Conservation (phyloP, 1,140 invertebrate species). For the Mercenaria mercenaria region DNA sequence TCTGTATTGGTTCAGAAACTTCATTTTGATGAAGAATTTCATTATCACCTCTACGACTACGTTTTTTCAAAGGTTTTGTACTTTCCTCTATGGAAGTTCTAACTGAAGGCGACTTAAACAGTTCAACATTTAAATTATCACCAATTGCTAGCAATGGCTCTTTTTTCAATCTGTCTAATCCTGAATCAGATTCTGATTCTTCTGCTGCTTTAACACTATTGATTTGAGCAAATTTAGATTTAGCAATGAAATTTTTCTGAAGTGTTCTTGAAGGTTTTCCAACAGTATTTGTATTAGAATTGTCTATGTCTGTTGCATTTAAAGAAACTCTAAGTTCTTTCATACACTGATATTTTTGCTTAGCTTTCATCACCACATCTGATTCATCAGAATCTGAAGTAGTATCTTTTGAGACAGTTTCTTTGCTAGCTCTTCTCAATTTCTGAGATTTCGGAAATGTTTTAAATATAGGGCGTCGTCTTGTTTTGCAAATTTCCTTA, state of each 20-base stretch:
- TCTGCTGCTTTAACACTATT: background rate
- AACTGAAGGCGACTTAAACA: background rate
- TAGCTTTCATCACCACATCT: constrained; percentile 41
- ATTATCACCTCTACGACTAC: constrained; percentile 5
- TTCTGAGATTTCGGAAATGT: constrained; percentile 5
- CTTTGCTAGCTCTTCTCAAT: background rate
- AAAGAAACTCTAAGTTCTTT: constrained; percentile 58
- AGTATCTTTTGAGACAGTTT: background rate
- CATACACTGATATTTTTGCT: constrained; percentile 52
- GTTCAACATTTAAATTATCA: background rate
- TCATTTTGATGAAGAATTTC: background rate
- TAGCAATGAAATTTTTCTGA: constrained; percentile 37
- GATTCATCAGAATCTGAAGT: constrained; percentile 1
- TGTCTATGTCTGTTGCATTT: background rate
- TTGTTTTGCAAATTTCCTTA: constrained; percentile 5
- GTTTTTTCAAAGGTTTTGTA: constrained; percentile 45
- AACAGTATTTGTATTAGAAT: background rate
- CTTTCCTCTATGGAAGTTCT: constrained; percentile 24
- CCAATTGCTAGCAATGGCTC: background rate
- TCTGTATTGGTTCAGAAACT: background rate
- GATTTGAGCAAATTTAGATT: constrained; percentile 7
- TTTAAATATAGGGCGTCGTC: constrained; percentile 33
- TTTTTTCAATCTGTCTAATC: background rate
- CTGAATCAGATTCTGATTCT: constrained; percentile 1
- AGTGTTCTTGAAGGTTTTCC: constrained; percentile 42